Percentiles rank a stretch among this genome's conserved stretches.
phyloP scores from a whole-genome alignment of 2,797 vertebrate genomes.

The Sebastes melanostomus region DNA sequence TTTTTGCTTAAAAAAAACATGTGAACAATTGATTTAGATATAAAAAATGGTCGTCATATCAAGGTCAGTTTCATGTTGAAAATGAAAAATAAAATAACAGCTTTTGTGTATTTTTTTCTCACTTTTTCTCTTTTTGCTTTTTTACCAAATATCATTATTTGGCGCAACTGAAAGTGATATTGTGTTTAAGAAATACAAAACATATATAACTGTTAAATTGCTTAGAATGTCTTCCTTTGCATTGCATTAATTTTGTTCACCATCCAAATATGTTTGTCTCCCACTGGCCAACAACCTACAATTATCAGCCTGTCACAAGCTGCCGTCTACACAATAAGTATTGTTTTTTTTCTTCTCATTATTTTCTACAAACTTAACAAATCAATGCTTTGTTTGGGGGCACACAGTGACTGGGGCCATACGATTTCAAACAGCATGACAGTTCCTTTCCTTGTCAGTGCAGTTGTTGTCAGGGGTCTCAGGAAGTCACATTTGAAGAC shows the following conservation, averaged over 20 bases:
- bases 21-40: not conserved
- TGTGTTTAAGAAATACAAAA: not conserved
- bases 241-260: not conserved
- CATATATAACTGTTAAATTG: not conserved
- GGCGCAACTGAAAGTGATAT: no score
- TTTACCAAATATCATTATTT: not conserved
- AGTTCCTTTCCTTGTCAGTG: slow-evolving; percentile 38
- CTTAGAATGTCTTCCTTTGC: not conserved
- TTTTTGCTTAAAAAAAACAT: not conserved
- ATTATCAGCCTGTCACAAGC: slow-evolving; percentile 52
- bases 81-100: not conserved
- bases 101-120: not conserved
- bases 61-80: not conserved
- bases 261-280: slow-evolving; percentile 28
- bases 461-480: slow-evolving; percentile 22
- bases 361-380: slow-evolving; percentile 44
- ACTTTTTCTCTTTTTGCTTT: not conserved
- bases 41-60: no score
- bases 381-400: slow-evolving; percentile 42
- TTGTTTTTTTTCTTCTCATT: not conserved
- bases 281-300: slow-evolving; percentile 44
- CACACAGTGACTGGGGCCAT: not conserved
- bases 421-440: slow-evolving; percentile 39
- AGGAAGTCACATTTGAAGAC: slow-evolving; percentile 27
- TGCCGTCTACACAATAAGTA: slow-evolving; percentile 29